Evolutionary conservation across 2,113 vertebrate species (phyloP).

Genomic region (Ceyx melanurus): DNA sequence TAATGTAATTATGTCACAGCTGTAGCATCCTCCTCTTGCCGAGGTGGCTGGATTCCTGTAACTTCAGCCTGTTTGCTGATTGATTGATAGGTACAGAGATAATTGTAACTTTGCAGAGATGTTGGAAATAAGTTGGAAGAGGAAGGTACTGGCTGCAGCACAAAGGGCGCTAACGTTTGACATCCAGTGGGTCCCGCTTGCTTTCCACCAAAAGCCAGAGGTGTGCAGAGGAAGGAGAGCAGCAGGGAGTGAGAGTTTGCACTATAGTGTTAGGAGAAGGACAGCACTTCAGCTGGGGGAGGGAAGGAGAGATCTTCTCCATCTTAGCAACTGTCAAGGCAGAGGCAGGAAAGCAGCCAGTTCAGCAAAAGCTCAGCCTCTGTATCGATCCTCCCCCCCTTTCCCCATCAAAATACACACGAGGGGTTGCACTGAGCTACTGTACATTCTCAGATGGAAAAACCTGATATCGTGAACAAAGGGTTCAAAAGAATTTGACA

Average conservation of each 20-base stretch:
- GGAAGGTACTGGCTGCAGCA: not conserved
- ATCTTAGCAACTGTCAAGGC: not conserved
- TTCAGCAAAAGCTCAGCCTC: not conserved
- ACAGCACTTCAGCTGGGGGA: not conserved
- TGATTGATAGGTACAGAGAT: conserved; percentile 52
- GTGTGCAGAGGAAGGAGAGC: not conserved
- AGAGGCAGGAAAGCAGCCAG: not conserved
- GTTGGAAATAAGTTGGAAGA: conserved; percentile 18
- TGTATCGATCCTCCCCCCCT: not conserved
- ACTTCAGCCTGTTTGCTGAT: conserved; percentile 64
- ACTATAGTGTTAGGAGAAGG: not conserved
- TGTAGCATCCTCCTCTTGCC: conserved; percentile 71
- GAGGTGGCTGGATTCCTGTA: conserved; percentile 66
- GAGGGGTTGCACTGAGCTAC: not conserved
- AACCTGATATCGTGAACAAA: not conserved
- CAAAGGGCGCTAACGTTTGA: not conserved
- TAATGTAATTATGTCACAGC: conserved; percentile 72
- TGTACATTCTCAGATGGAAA: not conserved
- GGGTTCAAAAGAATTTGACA: conserved; percentile 10
- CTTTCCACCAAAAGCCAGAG: not conserved
- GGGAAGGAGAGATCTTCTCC: not conserved
- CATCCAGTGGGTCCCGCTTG: not conserved
- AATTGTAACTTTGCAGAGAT: conserved; percentile 63
- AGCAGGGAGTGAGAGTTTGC: not conserved
- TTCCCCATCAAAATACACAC: not conserved